A percentile compares a stretch with the other conserved stretches of the same genome.
Evolutionary conservation across 1,140 invertebrate genomes (phyloP).

Genomic region (Drosophila seguyi): DNA sequence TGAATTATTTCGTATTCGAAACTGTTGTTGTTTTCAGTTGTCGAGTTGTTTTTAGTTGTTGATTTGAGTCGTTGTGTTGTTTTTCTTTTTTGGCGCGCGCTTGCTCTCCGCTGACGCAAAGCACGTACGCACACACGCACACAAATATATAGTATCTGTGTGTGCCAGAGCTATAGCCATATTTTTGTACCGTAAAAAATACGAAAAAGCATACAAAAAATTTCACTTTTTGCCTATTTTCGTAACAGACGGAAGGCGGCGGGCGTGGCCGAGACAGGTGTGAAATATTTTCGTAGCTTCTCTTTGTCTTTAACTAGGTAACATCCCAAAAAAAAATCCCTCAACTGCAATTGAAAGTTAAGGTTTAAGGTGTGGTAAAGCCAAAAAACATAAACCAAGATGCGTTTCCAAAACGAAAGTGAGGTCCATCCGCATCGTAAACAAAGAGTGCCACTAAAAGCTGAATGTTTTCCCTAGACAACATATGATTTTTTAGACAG

Average conservation of each 20-base stretch:
- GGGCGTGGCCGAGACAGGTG: constrained; percentile 52
- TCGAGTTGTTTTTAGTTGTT: constrained; percentile 26
- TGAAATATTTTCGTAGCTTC: constrained; percentile 57
- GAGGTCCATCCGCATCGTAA: constrained; percentile 17
- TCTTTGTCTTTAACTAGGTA: constrained; percentile 30
- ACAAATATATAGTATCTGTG: constrained; percentile 11
- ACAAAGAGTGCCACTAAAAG: constrained; percentile 31
- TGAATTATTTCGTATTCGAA: constrained; percentile 47
- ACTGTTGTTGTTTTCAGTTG: constrained; percentile 45
- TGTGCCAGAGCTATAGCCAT: constrained; percentile 21
- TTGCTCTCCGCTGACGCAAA: constrained; percentile 65
- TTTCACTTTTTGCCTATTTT: constrained; percentile 80
- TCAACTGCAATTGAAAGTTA: constrained; percentile 41
- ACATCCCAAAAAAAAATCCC: constrained; percentile 16
- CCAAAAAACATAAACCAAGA: constrained; percentile 4
- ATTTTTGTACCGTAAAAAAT: constrained; percentile 47
- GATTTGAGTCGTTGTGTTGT: constrained; percentile 13
- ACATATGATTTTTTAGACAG: constrained; percentile 13
- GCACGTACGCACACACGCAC: constrained; percentile 64
- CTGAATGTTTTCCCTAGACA: constrained; percentile 18
- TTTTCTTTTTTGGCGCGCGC: constrained; percentile 47
- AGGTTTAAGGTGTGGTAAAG: constrained; percentile 15
- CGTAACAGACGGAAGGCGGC: constrained; percentile 41
- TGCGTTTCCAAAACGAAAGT: constrained; percentile 45
- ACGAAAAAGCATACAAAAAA: constrained; percentile 52